Evolutionary conservation across 2,113 vertebrate species (phyloP), one percentile per base, ranked within the genome.

Genomic region (Apteryx mantelli): DNA sequence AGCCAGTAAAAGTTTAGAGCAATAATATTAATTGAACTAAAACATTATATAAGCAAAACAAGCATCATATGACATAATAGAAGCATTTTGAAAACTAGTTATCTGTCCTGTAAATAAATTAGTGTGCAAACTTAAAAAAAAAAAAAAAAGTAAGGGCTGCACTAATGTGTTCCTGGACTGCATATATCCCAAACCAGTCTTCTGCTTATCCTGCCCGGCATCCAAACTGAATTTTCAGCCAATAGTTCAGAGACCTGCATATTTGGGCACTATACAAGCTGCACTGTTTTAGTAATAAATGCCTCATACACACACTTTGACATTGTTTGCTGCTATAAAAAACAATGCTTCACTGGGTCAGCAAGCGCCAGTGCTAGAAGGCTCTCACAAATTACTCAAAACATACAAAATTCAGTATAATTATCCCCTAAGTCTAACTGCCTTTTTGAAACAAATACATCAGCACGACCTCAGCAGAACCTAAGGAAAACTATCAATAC

Each of bases 401-500:
- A 74, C 2, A 25, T 3, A 13, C 9, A 46, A 60, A 34, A 66
- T 17, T 70, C 20, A 34, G 30, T 63, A 65, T 13, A 69, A 88
- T 44, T 66, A 58, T 7, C 12, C 52, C 48, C 36, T 38, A 38
- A 38, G 36, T 38, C 16, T 12, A 74, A 70, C 2, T 1, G 30
- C 34, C 10, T 65, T 91, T 56, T 65, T 55, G 25, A 14, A 13
- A 53, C 2, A 2, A 87, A 79, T 8, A 48, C 15, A 60, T 17
- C 26, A 68, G 52, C 26, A 78, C 32, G 13, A 69, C 36, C 63
- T 30, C 6, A 44, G 42, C 58, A 78, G 22, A 38, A 48, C 28
- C 77, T 36, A 92, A 88, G 46, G 52, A 92, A 93, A 96, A 42
- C n/a, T 15, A 18, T 19, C 12, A 18, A 75, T 26, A 58, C 10